These are phyloP conservation scores for Donacobius atricapilla DNA, from an alignment of 2,113 vertebrate genomes.

Conservation along the genomic window DNA sequence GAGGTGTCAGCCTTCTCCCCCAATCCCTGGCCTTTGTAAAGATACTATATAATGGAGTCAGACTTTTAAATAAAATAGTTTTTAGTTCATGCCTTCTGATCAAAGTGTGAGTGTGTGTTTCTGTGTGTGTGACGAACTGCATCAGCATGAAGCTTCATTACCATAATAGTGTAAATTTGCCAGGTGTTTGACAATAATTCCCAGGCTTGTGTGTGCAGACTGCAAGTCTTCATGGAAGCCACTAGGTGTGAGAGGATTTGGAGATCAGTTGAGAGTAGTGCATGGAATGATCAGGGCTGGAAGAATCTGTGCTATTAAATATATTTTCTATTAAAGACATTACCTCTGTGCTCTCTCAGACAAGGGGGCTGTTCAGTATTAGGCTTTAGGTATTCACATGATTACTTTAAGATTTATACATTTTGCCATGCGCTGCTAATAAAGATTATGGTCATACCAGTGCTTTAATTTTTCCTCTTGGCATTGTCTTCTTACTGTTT, in stretches of 20 bases:
- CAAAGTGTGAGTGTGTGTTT: too few species aligned
- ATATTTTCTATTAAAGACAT: constrained; percentile 17
- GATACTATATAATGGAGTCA: too few species aligned
- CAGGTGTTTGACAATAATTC: background rate
- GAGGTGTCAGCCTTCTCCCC: too few species aligned
- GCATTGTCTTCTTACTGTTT: constrained; percentile 23
- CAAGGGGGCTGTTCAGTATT: constrained; percentile 21
- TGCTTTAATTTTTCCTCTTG: constrained; percentile 48
- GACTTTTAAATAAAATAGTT: too few species aligned
- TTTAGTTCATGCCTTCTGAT: too few species aligned
- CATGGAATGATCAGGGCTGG: background rate
- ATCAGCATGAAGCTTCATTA: background rate
- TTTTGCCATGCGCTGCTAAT: constrained; percentile 22
- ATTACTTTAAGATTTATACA: constrained; percentile 24
- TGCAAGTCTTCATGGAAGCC: background rate
- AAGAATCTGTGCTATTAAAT: constrained; percentile 15
- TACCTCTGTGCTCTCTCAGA: background rate
- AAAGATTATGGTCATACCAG: background rate
- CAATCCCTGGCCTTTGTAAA: too few species aligned
- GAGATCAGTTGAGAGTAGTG: background rate
- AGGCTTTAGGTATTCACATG: constrained; percentile 23
- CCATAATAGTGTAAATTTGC: background rate
- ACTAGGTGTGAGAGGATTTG: background rate
- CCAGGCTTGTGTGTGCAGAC: background rate
- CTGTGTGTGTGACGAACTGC: too few species aligned